phyloP scores from a whole-genome alignment of 2,888 invertebrate genomes.

The Netelia melanura region DNA sequence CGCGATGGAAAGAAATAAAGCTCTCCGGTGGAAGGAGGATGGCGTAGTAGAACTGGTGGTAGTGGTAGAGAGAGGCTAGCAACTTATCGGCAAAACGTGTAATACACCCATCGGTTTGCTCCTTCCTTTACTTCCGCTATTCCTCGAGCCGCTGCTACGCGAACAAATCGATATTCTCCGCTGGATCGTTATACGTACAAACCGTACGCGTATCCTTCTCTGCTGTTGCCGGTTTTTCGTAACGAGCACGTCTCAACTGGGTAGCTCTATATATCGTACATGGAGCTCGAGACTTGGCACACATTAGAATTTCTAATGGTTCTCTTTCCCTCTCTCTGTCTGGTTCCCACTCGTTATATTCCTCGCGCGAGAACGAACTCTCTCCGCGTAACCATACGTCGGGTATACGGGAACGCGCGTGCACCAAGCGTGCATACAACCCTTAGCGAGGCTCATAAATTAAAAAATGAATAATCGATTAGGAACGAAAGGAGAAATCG shows the following conservation, averaged over 20 bases:
- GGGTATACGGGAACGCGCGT: background rate
- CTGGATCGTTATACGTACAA: constrained; percentile 55
- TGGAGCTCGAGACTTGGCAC: constrained; percentile 28
- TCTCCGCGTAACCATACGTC: background rate
- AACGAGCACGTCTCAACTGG: constrained; percentile 41
- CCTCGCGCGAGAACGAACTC: constrained; percentile 2
- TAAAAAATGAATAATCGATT: constrained; percentile 36
- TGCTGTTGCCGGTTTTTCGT: constrained; percentile 47
- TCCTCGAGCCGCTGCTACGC: constrained; percentile 22
- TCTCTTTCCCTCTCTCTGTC: constrained; percentile 24
- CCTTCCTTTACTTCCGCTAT: background rate
- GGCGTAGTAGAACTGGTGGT: background rate
- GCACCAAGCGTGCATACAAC: constrained; percentile 8
- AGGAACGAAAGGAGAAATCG: background rate
- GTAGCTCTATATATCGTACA: constrained; percentile 7
- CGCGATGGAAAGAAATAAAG: too few relatives aligned
- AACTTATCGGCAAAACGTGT: constrained; percentile 52
- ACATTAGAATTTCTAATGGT: constrained; percentile 66
- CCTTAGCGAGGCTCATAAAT: constrained; percentile 46
- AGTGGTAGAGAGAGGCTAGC: background rate
- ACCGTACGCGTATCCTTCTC: constrained; percentile 44
- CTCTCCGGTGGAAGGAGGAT: background rate
- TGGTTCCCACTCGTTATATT: constrained; percentile 49
- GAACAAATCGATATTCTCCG: constrained; percentile 43
- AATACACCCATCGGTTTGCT: constrained; percentile 5